These are phyloP conservation scores for Drosophila basisetae DNA, from an alignment of 2,888 invertebrate species.

Conservation along the genomic window DNA sequence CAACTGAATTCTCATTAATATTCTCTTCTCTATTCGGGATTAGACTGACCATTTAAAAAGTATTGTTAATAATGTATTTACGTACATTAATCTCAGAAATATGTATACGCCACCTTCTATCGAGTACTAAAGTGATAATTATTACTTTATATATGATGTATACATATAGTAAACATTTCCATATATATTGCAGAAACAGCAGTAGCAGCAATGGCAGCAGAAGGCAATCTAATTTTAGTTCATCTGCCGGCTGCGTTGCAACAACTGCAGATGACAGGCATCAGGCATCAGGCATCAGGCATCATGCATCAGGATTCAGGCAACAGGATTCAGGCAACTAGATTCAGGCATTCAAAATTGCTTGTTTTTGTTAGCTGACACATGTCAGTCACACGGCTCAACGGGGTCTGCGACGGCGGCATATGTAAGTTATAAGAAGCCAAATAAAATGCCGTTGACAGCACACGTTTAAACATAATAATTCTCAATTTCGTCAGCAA, in stretches of 20 bases:
- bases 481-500: slow-evolving; percentile 81
- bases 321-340: slow-evolving; percentile 19
- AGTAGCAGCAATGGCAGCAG: slow-evolving; percentile 16
- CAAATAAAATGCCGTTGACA: slow-evolving; percentile 48
- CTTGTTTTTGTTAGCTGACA: slow-evolving; percentile 29
- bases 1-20: background rate
- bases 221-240: slow-evolving; percentile 67
- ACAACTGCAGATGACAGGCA: slow-evolving; percentile 57
- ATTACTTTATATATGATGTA: slow-evolving; percentile 20
- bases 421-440: slow-evolving; percentile 37
- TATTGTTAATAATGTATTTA: background rate
- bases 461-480: slow-evolving; percentile 79
- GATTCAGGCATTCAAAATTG: slow-evolving; percentile 43
- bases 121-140: background rate
- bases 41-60: background rate
- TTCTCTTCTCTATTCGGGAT: background rate
- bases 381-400: slow-evolving; percentile 32
- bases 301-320: slow-evolving; percentile 16
- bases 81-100: background rate
- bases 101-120: background rate
- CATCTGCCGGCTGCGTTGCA: slow-evolving; percentile 32
- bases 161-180: background rate
- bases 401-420: slow-evolving; percentile 7
- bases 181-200: slow-evolving; percentile 17
- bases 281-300: slow-evolving; percentile 16